Conservation (phyloP, 1,140 invertebrate species). For the Metaphire vulgaris region DNA sequence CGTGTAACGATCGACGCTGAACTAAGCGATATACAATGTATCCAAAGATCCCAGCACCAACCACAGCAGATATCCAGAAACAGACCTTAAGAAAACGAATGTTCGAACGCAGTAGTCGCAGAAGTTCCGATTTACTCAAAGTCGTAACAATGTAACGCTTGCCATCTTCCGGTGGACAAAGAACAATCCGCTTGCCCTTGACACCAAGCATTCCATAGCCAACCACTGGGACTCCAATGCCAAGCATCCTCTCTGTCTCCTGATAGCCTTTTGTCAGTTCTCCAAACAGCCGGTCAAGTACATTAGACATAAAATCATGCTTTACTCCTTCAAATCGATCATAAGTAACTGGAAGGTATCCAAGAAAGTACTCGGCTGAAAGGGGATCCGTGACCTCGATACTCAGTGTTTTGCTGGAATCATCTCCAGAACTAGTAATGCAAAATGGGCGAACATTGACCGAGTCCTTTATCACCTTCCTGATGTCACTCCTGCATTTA, state of each 20-base stretch:
- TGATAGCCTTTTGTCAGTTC: constrained; percentile 47
- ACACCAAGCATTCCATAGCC: constrained; percentile 46
- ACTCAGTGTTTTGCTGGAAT: background rate
- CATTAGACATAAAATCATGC: constrained; percentile 30
- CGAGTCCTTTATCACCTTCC: constrained; percentile 39
- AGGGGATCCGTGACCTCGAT: constrained; percentile 38
- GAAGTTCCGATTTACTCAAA: constrained; percentile 38
- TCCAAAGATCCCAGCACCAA: constrained; percentile 36
- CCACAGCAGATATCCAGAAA: constrained; percentile 33
- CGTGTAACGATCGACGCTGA: constrained; percentile 15
- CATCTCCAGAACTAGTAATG: background rate
- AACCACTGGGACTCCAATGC: constrained; percentile 41
- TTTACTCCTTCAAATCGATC: constrained; percentile 37
- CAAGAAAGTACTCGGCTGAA: constrained; percentile 35
- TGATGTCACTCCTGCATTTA: constrained; percentile 38
- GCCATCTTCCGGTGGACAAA: constrained; percentile 37
- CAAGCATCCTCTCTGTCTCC: constrained; percentile 48
- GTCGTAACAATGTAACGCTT: constrained; percentile 44
- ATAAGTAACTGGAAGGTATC: constrained; percentile 38
- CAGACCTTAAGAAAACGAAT: constrained; percentile 39
- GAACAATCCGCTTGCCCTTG: constrained; percentile 38
- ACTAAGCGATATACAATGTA: constrained; percentile 36
- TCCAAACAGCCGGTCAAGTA: constrained; percentile 42
- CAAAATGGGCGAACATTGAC: constrained; percentile 23
- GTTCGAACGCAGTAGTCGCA: constrained; percentile 37